These are phyloP conservation scores for Poecile atricapillus DNA, from an alignment of 2,113 vertebrate species.

Conservation along the genomic window DNA sequence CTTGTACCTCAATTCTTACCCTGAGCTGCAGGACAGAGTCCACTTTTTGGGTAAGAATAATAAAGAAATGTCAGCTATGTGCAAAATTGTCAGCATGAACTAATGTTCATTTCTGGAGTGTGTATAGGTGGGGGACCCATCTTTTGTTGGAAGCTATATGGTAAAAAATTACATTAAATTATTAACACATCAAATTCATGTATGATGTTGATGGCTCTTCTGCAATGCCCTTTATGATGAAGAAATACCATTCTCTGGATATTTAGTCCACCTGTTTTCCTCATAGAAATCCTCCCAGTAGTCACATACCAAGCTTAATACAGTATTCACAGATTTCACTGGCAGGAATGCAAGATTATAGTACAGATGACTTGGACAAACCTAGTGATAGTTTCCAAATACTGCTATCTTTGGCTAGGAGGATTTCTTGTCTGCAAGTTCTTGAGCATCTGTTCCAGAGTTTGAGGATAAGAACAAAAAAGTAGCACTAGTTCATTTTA, in stretches of 20 bases:
- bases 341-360: background rate
- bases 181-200: background rate
- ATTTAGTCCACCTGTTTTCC: background rate
- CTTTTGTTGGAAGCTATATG: background rate
- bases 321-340: background rate
- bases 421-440: background rate
- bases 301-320: background rate
- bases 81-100: background rate
- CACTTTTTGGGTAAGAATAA: background rate
- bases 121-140: fast-evolving
- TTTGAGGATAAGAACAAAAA: background rate
- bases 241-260: background rate
- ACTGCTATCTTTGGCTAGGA: background rate
- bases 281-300: background rate
- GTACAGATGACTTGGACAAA: background rate
- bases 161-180: background rate
- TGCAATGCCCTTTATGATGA: background rate
- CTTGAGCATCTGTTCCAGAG: background rate
- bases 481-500: background rate
- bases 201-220: background rate
- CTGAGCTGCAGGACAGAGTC: background rate
- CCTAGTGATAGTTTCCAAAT: background rate
- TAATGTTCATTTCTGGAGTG: background rate
- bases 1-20: background rate
- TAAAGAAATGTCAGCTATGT: background rate